phyloP scores from a whole-genome alignment of 2,113 vertebrate species.

The Centropus bengalensis region DNA sequence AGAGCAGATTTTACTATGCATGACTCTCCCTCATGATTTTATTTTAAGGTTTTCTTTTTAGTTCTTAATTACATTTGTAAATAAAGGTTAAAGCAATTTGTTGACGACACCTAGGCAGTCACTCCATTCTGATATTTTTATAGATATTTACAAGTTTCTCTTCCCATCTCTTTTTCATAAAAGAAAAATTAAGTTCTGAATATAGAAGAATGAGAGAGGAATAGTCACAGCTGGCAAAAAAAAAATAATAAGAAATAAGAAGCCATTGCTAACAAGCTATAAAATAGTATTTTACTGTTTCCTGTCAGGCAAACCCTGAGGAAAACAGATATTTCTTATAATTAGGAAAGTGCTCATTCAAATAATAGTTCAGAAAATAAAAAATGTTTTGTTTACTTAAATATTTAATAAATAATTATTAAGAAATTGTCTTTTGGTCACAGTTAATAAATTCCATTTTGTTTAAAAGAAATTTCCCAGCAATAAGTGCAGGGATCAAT shows the following conservation, averaged over 20 bases:
- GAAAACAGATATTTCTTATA: slow-evolving; percentile 38
- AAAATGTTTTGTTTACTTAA: slow-evolving; percentile 37
- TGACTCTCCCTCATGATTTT: neutral
- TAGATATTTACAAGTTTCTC: neutral
- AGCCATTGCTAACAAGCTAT: neutral
- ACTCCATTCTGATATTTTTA: neutral
- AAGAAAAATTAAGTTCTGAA: neutral
- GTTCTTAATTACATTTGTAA: slow-evolving; percentile 51
- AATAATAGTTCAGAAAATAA: slow-evolving; percentile 10
- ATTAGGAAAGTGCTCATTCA: slow-evolving; percentile 42
- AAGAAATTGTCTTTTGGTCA: slow-evolving; percentile 13
- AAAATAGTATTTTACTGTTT: slow-evolving; percentile 46
- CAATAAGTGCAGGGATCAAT: neutral
- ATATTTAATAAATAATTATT: slow-evolving; percentile 13
- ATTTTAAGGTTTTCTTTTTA: neutral
- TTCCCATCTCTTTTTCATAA: neutral
- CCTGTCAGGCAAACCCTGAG: slow-evolving; percentile 2
- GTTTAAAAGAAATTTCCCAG: neutral
- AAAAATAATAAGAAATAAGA: neutral
- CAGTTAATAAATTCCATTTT: slow-evolving; percentile 30
- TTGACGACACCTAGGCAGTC: neutral
- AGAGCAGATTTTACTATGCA: neutral
- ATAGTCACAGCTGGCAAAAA: neutral
- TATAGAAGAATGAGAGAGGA: neutral
- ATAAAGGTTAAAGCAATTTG: slow-evolving; percentile 24